Conservation (phyloP, 2,888 invertebrate genomes). For the Mongoloraphidia duomilia region DNA sequence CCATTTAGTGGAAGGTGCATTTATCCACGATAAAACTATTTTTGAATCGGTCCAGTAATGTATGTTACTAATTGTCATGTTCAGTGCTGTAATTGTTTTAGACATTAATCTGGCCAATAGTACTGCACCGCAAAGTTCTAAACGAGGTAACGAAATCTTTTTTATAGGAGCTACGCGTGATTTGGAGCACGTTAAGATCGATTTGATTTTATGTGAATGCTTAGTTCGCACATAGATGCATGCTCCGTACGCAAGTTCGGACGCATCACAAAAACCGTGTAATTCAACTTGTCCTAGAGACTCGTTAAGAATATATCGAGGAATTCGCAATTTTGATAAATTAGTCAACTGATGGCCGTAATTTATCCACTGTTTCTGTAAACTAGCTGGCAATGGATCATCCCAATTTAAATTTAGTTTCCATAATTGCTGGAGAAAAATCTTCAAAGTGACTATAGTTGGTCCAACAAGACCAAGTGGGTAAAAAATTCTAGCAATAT, state of each 20-base stretch:
- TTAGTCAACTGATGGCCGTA: too few relatives aligned
- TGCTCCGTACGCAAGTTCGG: constrained; percentile 14
- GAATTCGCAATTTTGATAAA: too few relatives aligned
- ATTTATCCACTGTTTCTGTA: constrained; percentile 2
- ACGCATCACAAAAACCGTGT: constrained; percentile 15
- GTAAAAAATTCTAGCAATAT: constrained; percentile 9
- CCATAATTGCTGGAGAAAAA: constrained; percentile 11
- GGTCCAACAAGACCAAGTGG: constrained; percentile 10
- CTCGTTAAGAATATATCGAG: too few relatives aligned
- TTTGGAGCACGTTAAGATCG: background rate
- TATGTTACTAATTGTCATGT: background rate
- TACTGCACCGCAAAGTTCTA: background rate
- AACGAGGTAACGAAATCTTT: background rate
- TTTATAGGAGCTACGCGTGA: background rate
- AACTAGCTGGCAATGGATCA: constrained; percentile 1
- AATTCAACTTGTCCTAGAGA: too few relatives aligned
- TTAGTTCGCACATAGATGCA: constrained; percentile 14
- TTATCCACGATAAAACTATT: background rate
- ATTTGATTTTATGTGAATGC: too few relatives aligned
- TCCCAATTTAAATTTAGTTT: constrained; percentile 9
- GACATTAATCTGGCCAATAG: background rate
- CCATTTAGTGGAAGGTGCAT: background rate
- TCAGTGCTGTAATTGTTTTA: background rate
- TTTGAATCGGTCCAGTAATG: background rate
- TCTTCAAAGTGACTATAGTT: constrained; percentile 6